Base-by-base conservation (phyloP, 2,797 vertebrate genomes). In the Saxicola maurus region DNA sequence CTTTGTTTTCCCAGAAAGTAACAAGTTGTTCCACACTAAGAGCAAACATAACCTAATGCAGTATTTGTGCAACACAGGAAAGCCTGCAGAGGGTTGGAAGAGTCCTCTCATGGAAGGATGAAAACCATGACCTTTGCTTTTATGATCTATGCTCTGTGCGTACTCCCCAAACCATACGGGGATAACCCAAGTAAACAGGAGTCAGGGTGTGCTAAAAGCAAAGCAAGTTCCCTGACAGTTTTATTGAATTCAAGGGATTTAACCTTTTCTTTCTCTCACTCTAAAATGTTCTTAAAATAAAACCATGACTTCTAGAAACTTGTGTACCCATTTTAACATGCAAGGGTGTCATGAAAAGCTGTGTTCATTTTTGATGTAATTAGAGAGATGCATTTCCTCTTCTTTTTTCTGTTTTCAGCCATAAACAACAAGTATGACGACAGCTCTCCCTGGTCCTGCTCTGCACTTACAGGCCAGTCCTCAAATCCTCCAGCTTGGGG, bases 1-100 rank as follows among this genome's bases (percentile, higher is more conserved):
- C 31, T 67, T 45, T 40, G 42, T 23, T 89, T 87, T 89, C 56
- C n/a, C 48, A 56, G n/a, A 55, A 84, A 43, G 48, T 23, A 31
- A 21, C 25, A 18, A 57, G 52, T 11, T 65, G 55, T 53, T 46
- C 37, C 48, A 43, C 13, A 6, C 17, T 17, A 8, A 64, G 25
- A 87, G 37, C 55, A 82, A 87, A 64, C 42, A 17, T 4, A 27
- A 24, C 37, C 33, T 68, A 60, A 46, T 0, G 0, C 11, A 37
- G 61, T 21, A 2, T 53, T 81, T 53, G 37, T 42, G 33, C 13
- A 38, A 46, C 38, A 33, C 18, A 53, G 53, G 74, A 56, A 42
- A 75, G 23, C 25, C n/a, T 0, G 1, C 6, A 7, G n/a, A 43
- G 43, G 27, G 35, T 45, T 25, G 60, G 74, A 74, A 72, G 56